Evolutionary conservation across 2,113 vertebrate genomes (phyloP), one percentile per base, ranked within the genome.

Genomic region (Glaucomys volans): DNA sequence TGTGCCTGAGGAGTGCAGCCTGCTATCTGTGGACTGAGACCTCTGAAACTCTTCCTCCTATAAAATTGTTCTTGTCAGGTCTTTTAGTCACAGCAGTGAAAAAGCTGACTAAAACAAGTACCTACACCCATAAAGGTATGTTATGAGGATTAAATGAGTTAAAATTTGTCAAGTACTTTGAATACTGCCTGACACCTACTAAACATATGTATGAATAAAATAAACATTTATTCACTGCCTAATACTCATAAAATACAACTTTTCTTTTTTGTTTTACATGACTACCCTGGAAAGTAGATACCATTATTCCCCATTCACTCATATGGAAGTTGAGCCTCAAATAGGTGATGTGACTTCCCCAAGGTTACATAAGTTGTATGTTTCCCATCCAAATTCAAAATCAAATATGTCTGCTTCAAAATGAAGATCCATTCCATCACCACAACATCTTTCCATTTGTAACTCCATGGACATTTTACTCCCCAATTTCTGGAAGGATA

Each of bases 381-480:
- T 91, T 80, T 90, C 80, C 91, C n/a, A 92, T 14, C 28, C 76
- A 76, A 67, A 82, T 93, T 59, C 72, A 94, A 96, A 91, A 52
- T 54, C 10, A 24, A 94, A 66, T 76, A 30, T 76, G 5, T 12
- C 30, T 24, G 47, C n/a, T 87, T n/a, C 54, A 74, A 80, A 87
- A 67, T 57, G 64, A 91, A 80, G 35, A 59, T 11, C 76, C n/a
- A 50, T 95, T 82, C 18, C 75, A 90, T 64, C 44, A 72, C 16
- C 14, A 72, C 10, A 28, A 40, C 18, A 76, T n/a, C n/a, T 92
- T 92, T 86, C 40, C 28, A 54, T 76, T 79, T 50, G 18, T n/a
- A 66, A 5, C 7, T 54, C 35, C 12, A 2, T 50, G 47, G 24
- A 22, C 64, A 59, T 86, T 57, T 90, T 57, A 24, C 37, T 93